Base-by-base conservation (phyloP, 2,888 invertebrate species). In the Polymixis lichenea region DNA sequence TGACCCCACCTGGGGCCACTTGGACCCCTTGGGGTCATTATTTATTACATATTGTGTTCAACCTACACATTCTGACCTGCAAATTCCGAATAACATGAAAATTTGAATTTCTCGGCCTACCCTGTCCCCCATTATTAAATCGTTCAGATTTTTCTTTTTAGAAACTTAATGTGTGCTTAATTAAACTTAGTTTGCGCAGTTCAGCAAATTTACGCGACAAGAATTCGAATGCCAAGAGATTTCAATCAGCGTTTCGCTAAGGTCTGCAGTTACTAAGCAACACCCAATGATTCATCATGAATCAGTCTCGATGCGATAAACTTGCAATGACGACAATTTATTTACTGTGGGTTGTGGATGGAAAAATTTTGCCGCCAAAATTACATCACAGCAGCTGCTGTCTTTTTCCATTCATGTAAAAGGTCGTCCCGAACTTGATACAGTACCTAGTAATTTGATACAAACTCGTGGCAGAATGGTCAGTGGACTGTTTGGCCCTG, bases 201-300 rank as follows among this genome's bases (percentile, higher is more conserved):
- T 72, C 74, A 22, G 13, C 25, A 6, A n/a, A 43, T 58, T 32
- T 53, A 25, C n/a, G 19, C 19, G 6, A n/a, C 8, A 38, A 2
- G 3, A 61, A 22, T 38, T 8, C 1, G 19, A 53, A 49, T 61
- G 25, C 43, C 28, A 58, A 51, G 51, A 25, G 13, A 53, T 46
- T 78, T 4, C 15, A 58, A 19, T 46, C 17, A 32, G n/a, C 46
- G n/a, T 55, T 38, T 72, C n/a, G 28, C 15, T 62, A 49, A 53
- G 15, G 49, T 51, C 28, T 51, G n/a, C 49, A 72, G 19, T 49
- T 49, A 60, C 49, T 61, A n/a, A 11, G 38, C 19, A 55, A 19
- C n/a, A 13, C 38, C 1, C 17, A 43, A 62, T 77, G 80, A 80
- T 22, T 80, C 72, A 80, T 38, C 55, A 15, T 62, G 61, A 72